Base-by-base conservation (phyloP, 2,888 invertebrate genomes). In the Habrosyne pyritoides region DNA sequence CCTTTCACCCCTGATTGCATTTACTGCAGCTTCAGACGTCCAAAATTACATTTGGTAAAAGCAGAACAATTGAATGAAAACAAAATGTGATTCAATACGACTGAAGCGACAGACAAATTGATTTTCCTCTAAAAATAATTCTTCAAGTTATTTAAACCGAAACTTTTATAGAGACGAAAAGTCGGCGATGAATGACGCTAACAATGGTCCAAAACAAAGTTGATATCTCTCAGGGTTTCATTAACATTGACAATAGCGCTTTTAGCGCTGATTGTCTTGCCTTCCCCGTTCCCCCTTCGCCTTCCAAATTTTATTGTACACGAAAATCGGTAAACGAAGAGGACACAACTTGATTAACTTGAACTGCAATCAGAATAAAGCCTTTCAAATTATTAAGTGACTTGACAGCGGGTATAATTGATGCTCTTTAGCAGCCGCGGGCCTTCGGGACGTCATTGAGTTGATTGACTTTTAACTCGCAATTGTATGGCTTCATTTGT, bases 201-300 rank as follows among this genome's bases (percentile, higher is more conserved):
- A 69, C 66, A 69, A 67, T 63, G 54, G 59, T 53, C 54, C 47
- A 59, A 67, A 63, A 73, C 73, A 73, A 76, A 75, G 70, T 76
- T 74, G 61, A 67, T 73, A 73, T 73, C 74, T 67, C 60, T 56
- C 57, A 56, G 55, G 66, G 63, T 74, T 76, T 73, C 76, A 76
- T 75, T 76, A 75, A 76, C 68, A 69, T 65, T 69, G 65, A 76
- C 76, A 76, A 76, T 70, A 68, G 63, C 67, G 70, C 74, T 71
- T 69, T 75, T 69, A 71, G 61, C 63, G 61, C 47, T 64, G 70
- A 74, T 74, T 76, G 73, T 71, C 52, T 59, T 51, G 36, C 18
- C 47, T 42, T 36, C 54, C 58, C 56, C 53, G n/a, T 33, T 55
- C 59, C 51, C 65, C 61, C 60, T 57, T 63, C 58, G 51, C 54